These are phyloP conservation scores for Rhamnusium bicolor DNA, from an alignment of 2,888 invertebrate species.

Conservation along the genomic window DNA sequence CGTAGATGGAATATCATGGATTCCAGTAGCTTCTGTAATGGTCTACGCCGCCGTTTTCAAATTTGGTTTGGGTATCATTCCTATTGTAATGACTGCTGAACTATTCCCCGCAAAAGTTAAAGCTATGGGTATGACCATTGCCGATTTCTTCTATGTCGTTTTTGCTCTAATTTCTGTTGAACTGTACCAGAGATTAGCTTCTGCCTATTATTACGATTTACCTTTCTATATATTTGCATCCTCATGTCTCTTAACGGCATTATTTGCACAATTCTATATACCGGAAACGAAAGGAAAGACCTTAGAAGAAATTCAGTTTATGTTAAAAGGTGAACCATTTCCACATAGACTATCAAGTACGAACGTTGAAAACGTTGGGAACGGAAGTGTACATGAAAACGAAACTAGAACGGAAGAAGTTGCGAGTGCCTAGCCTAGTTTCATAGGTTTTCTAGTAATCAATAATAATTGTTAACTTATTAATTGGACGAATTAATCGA, in stretches of 20 bases:
- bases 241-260: slow-evolving; percentile 61
- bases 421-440: slow-evolving; percentile 19
- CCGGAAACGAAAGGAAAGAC: slow-evolving; percentile 67
- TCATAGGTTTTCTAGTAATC: neutral
- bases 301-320: slow-evolving; percentile 66
- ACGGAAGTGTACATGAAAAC: neutral
- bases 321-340: slow-evolving; percentile 60
- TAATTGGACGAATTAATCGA: neutral
- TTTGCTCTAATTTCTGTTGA: slow-evolving; percentile 63
- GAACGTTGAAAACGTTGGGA: slow-evolving; percentile 8
- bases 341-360: slow-evolving; percentile 14
- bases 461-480: neutral
- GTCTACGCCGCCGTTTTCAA: slow-evolving; percentile 60
- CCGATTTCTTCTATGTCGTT: slow-evolving; percentile 65
- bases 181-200: slow-evolving; percentile 60
- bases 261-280: slow-evolving; percentile 63
- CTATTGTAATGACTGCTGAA: slow-evolving; percentile 67
- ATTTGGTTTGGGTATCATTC: slow-evolving; percentile 66
- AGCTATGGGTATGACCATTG: slow-evolving; percentile 67
- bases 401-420: slow-evolving; percentile 18
- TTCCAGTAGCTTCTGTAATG: slow-evolving; percentile 52
- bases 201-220: slow-evolving; percentile 60
- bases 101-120: slow-evolving; percentile 67
- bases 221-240: slow-evolving; percentile 66
- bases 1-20: slow-evolving; percentile 55